Percentiles rank a stretch among this genome's conserved stretches.
Conservation (phyloP, 2,113 vertebrate genomes). For the Heterotis niloticus region DNA sequence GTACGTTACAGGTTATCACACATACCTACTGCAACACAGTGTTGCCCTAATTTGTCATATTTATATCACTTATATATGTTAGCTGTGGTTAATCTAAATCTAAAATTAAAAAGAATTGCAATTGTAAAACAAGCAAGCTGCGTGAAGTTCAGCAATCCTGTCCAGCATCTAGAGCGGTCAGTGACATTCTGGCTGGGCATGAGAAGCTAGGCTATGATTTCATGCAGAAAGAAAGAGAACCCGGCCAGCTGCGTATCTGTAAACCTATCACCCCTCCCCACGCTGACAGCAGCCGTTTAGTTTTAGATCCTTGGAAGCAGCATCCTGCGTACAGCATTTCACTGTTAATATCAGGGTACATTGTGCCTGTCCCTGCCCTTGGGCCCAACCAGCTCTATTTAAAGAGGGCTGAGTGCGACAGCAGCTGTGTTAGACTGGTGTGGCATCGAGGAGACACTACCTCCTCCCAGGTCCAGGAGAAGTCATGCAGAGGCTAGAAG, state of each 20-base stretch:
- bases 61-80: too few species aligned
- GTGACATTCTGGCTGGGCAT: constrained; percentile 6
- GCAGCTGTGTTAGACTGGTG: not conserved
- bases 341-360: not conserved
- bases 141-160: too few species aligned
- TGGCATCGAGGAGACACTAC: not conserved
- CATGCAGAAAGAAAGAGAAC: constrained; percentile 12
- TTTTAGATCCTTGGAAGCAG: constrained; percentile 22
- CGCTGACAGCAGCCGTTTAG: constrained; percentile 25
- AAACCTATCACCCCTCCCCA: too few species aligned
- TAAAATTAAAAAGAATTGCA: too few species aligned
- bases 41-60: too few species aligned
- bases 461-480: not conserved
- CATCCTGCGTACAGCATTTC: constrained; percentile 1
- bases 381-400: not conserved
- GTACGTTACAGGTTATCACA: too few species aligned
- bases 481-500: not conserved
- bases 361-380: not conserved
- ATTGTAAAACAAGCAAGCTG: too few species aligned
- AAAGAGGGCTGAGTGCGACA: not conserved
- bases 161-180: not conserved
- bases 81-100: too few species aligned
- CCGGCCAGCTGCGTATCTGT: constrained; percentile 11
- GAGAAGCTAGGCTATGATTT: constrained; percentile 6
- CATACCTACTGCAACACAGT: too few species aligned